Conservation (phyloP, 2,113 vertebrate genomes). For the Artemisiospiza belli region DNA sequence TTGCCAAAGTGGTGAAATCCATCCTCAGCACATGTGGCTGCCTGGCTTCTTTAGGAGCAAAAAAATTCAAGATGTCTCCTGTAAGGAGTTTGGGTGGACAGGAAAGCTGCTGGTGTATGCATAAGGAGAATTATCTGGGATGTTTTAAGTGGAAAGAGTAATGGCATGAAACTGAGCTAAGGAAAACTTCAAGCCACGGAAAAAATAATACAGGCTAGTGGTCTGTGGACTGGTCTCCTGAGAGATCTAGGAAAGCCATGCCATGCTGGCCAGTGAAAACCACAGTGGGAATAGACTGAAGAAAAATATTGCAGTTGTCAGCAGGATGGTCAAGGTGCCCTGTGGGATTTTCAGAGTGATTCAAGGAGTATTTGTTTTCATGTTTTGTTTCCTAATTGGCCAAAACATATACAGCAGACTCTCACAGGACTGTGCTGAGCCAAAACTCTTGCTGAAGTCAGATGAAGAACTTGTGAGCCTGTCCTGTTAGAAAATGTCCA, state of each 20-base stretch:
- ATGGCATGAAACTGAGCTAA: slow-evolving; percentile 24
- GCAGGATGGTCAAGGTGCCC: neutral
- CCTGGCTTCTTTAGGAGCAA: neutral
- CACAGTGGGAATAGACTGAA: neutral
- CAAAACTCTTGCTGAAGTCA: neutral
- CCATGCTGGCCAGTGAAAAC: neutral
- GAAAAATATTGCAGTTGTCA: slow-evolving; percentile 7
- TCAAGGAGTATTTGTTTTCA: slow-evolving; percentile 10
- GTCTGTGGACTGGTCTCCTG: neutral
- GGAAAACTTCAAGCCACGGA: neutral
- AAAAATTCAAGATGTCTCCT: neutral
- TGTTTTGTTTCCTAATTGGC: slow-evolving; percentile 57
- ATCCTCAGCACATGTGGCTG: neutral
- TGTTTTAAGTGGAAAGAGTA: slow-evolving; percentile 2
- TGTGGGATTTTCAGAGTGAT: neutral
- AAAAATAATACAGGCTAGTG: neutral
- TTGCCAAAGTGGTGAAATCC: neutral
- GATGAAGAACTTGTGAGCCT: neutral
- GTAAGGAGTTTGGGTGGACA: neutral
- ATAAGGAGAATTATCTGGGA: neutral
- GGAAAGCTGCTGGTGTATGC: neutral
- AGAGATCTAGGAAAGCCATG: neutral
- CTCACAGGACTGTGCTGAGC: neutral
- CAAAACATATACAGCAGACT: neutral
- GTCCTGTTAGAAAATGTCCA: neutral